A percentile compares a stretch with the other conserved stretches of the same genome.
These are phyloP conservation scores for Allacma fusca DNA, from an alignment of 2,888 invertebrate genomes.

Conservation along the genomic window DNA sequence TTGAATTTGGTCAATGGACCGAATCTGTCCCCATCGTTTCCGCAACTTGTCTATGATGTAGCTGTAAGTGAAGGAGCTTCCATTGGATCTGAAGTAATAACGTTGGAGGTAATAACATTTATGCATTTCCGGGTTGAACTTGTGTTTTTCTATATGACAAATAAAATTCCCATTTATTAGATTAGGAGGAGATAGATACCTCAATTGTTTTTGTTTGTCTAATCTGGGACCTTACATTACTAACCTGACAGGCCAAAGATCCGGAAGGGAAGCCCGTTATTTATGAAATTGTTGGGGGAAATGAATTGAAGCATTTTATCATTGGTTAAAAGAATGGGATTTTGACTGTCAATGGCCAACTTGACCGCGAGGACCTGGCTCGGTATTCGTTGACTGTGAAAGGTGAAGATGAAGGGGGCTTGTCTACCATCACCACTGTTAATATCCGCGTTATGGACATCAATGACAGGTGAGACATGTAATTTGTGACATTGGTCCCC, in stretches of 20 bases:
- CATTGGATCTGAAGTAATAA: conserved; percentile 66
- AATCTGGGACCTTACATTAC: background rate
- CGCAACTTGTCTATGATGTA: conserved; percentile 82
- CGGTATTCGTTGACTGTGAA: conserved; percentile 83
- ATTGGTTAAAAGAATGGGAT: conserved; percentile 88
- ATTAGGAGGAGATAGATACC: too few species aligned
- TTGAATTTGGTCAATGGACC: conserved; percentile 83
- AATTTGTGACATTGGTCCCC: too few species aligned
- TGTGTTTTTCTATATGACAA: conserved; percentile 24
- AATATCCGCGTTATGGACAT: conserved; percentile 90
- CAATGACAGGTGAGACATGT: conserved; percentile 78
- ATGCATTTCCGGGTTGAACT: conserved; percentile 25
- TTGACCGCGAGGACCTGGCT: conserved; percentile 89
- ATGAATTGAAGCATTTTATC: conserved; percentile 86
- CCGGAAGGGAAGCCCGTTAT: conserved; percentile 72
- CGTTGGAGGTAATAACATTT: conserved; percentile 59
- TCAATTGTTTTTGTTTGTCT: background rate
- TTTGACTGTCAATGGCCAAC: conserved; percentile 81
- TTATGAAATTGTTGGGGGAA: conserved; percentile 86
- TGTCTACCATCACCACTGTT: conserved; percentile 82
- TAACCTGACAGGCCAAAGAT: conserved; percentile 55
- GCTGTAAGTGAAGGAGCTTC: conserved; percentile 90
- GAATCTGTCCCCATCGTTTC: conserved; percentile 82
- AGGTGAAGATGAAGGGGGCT: conserved; percentile 85
- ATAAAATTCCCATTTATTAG: too few species aligned